A percentile compares a stretch with the other conserved stretches of the same genome.
These are phyloP conservation scores for Phenganax subtilis DNA, from an alignment of 92 coral and sea anemone genomes.

Conservation along the genomic window DNA sequence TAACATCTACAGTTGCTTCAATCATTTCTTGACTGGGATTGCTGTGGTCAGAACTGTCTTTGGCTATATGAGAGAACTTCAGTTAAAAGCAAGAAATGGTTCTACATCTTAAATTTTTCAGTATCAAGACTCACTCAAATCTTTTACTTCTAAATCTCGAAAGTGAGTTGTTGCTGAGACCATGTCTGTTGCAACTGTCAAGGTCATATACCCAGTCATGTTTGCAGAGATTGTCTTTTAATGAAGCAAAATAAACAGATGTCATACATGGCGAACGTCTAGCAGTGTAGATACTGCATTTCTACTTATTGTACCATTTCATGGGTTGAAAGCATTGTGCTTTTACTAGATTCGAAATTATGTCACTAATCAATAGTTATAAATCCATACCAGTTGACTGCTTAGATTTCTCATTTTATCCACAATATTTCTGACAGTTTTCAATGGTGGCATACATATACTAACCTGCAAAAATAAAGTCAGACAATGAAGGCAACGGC, in stretches of 20 bases:
- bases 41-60: conserved; percentile 5
- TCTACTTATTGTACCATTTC: too few species aligned
- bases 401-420: conserved; percentile 94
- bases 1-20: conserved; percentile 88
- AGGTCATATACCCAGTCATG: conserved; percentile 84
- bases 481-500: background rate
- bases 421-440: conserved; percentile 80
- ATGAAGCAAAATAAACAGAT: background rate
- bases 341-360: background rate
- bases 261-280: background rate
- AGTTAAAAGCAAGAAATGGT: background rate
- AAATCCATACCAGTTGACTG: conserved; percentile 59
- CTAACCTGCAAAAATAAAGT: conserved; percentile 58
- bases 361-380: background rate
- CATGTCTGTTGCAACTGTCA: conserved; percentile 85
- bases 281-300: background rate
- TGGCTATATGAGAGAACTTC: background rate
- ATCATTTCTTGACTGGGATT: conserved; percentile 66
- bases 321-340: too few species aligned
- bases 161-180: conserved; percentile 87
- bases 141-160: conserved; percentile 75
- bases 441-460: conserved; percentile 85
- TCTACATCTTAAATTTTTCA: background rate
- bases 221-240: conserved; percentile 81
- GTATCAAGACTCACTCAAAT: conserved; percentile 55